Conservation (phyloP, 2,797 vertebrate genomes). For the Enteromius paludinosus region DNA sequence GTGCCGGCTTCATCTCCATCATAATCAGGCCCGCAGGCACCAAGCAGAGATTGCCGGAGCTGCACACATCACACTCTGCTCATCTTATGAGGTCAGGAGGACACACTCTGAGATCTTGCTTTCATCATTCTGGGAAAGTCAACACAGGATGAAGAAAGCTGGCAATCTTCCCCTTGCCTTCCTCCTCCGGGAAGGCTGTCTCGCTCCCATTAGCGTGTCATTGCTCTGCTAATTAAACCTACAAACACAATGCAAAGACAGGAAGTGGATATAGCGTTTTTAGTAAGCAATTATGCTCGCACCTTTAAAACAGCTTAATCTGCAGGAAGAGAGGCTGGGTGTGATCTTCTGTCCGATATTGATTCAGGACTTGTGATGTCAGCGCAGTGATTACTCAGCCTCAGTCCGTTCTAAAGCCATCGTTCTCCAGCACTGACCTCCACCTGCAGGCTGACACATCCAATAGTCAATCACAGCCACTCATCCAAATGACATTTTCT, state of each 20-base stretch:
- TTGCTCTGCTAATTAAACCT: conserved; percentile 52
- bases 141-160: conserved; percentile 48
- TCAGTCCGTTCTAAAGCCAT: conserved; percentile 40
- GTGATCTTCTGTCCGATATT: conserved; percentile 48
- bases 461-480: conserved; percentile 34
- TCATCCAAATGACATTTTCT: conserved; percentile 20
- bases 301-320: conserved; percentile 47
- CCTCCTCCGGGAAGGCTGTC: neutral
- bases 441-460: conserved; percentile 40
- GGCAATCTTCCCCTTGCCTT: conserved; percentile 15
- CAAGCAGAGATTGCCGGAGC: conserved; percentile 25
- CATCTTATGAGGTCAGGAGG: conserved; percentile 42
- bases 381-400: conserved; percentile 52
- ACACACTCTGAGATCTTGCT: conserved; percentile 27
- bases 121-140: conserved; percentile 43
- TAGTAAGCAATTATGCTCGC: conserved; percentile 37
- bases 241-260: conserved; percentile 36
- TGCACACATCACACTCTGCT: conserved; percentile 20
- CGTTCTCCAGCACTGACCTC: conserved; percentile 20
- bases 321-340: conserved; percentile 24
- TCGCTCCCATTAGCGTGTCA: conserved; percentile 44
- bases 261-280: conserved; percentile 9
- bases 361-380: conserved; percentile 45
- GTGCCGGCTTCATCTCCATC: conserved; percentile 27
- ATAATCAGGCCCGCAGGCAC: conserved; percentile 34